Evolutionary conservation across 2,888 invertebrate species (phyloP), one percentile per base, ranked within the genome.

Genomic region (Amblyjoppa fuscipennis): DNA sequence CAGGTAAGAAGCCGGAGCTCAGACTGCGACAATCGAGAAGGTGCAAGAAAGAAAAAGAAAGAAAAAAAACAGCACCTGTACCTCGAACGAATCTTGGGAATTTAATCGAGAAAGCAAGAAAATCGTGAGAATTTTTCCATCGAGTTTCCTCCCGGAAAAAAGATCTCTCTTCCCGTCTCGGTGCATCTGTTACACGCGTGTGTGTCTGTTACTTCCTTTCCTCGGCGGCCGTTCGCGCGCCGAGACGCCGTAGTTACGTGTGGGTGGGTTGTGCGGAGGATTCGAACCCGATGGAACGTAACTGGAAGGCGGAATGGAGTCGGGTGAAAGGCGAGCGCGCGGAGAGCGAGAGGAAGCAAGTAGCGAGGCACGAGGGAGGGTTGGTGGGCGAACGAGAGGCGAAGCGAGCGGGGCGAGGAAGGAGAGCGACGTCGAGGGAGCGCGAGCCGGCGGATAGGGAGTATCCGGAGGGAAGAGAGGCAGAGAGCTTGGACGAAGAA

Each of bases 201-300:
- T 64, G 31, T 64, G 31, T 64, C 28, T 31, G 61, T 78, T 66
- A 45, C 38, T 78, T 61, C 64, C 25, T 80, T 59, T 80, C 73
- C 56, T 59, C 16, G 41, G n/a, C 49, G 71, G 5, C 56, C 34
- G 66, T 68, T 76, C 41, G 59, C 68, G 56, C 56, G 59, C 45
- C 28, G 45, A 28, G 56, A 61, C 75, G 74, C 90, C 89, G 90
- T 90, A 90, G 91, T 45, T 16, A 16, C 45, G 92, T 90, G 90
- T 87, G 89, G 90, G 88, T 80, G 88, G 90, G 49, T 71, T 89
- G 87, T 81, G 88, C 87, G 82, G 84, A 87, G 85, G 87, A 87
- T 77, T 82, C 83, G 87, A 84, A 85, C 71, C 66, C 75, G 78
- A 78, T 68, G 80, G 87, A 88, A 86, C 86, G 86, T 87, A 83